phyloP scores from a whole-genome alignment of 64 coral and sea anemone genomes.

The Pocillopora damicornis region DNA sequence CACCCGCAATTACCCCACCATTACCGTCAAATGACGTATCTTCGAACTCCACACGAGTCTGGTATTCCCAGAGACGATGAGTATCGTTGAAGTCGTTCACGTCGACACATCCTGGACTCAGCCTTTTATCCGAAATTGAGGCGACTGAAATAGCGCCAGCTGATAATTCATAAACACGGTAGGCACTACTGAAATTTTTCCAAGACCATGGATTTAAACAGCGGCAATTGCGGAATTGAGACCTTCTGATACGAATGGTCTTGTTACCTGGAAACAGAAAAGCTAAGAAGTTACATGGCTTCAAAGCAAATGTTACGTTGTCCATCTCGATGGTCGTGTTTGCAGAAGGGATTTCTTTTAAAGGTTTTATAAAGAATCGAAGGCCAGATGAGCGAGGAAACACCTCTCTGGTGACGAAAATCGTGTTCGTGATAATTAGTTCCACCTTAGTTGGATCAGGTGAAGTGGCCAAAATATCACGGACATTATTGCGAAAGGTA shows the following conservation, averaged over 20 bases:
- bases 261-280: background rate
- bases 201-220: background rate
- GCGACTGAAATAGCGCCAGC: background rate
- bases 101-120: conserved; percentile 7
- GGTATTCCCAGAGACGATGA: background rate
- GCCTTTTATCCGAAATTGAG: background rate
- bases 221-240: background rate
- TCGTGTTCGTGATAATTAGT: background rate
- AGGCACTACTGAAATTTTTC: background rate
- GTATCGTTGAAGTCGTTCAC: background rate
- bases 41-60: background rate
- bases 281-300: background rate
- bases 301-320: background rate
- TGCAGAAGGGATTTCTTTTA: background rate
- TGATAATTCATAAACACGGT: background rate
- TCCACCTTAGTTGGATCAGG: background rate
- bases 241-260: background rate
- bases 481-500: background rate
- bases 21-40: conserved; percentile 3
- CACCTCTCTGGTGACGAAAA: background rate
- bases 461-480: background rate
- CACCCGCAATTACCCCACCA: background rate
- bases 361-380: background rate
- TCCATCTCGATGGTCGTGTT: background rate
- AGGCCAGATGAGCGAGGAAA: no score